Evolutionary conservation across 2,797 vertebrate species (phyloP), one percentile per base, ranked within the genome.

Genomic region (Acipenser oxyrinchus): DNA sequence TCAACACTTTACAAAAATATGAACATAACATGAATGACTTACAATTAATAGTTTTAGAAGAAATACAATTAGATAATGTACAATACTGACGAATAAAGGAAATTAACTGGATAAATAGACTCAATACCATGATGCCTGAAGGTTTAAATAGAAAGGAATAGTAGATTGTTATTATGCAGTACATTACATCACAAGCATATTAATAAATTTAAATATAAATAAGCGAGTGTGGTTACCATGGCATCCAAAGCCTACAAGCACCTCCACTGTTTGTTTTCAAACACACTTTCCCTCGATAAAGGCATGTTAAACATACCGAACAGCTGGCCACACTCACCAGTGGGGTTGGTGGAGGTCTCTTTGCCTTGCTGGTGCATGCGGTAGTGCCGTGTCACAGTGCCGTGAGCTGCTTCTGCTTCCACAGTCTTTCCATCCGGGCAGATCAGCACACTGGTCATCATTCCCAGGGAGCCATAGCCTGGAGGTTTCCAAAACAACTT

Each of bases 381-480:
- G 82, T 91, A 99, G 78, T 99, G 97, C 60, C 96, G 93, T 0
- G 97, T 99, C 50, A 99, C 97, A 0, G 96, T 99, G 67, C 97
- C 97, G 0, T 99, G 96, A 59, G 97, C 97, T 3, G 97, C 97
- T 81, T 99, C 97, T 0, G 97, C 90, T 84, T 99, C 97, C 63
- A 99, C 94, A 0, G 97, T 99, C 75, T 90, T 91, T 23, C 96
- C 96, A 0, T 99, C 97, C 1, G 96, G 97, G 82, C 97, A 99
- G 69, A 99, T 70, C 63, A 99, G 86, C 66, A 99, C 96, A 0
- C 96, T 99, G 74, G 93, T 97, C 97, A 99, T 99, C 97, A 99
- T 94, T 0, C 97, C 97, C 75, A 99, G 83, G 15, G 97, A 99
- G 7, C 97, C 97, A n/a, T 97, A 99, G 11, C 97, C 97, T 99